A percentile compares a stretch with the other conserved stretches of the same genome.
Conservation (phyloP, 2,113 vertebrate genomes). For the Canis aureus region DNA sequence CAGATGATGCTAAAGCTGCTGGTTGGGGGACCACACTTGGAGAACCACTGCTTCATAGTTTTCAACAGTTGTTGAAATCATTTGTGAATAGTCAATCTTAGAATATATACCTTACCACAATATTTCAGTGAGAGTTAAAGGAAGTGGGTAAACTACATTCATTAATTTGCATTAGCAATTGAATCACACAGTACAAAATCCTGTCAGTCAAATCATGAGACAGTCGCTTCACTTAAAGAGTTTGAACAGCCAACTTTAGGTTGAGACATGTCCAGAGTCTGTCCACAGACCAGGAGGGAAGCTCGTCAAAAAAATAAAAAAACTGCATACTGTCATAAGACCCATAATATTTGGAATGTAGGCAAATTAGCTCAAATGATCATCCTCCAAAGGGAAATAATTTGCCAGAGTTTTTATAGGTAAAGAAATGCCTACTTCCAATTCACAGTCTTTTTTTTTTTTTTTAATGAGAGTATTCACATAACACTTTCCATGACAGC, state of each 20-base stretch:
- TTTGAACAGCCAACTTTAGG: slow-evolving; percentile 7
- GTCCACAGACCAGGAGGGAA: background rate
- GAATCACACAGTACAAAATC: slow-evolving; percentile 60
- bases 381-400: slow-evolving; percentile 79
- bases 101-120: background rate
- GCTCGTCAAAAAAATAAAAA: slow-evolving; percentile 13
- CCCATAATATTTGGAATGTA: slow-evolving; percentile 73
- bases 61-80: background rate
- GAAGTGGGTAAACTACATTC: background rate
- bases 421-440: slow-evolving; percentile 72
- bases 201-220: slow-evolving; percentile 33
- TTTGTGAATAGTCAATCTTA: background rate
- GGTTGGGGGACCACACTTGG: background rate
- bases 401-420: slow-evolving; percentile 70
- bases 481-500: slow-evolving; percentile 80
- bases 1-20: background rate
- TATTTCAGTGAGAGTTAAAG: slow-evolving; percentile 24
- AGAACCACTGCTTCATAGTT: background rate
- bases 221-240: background rate
- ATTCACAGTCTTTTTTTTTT: slow-evolving; percentile 48
- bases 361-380: slow-evolving; percentile 76
- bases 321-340: slow-evolving; percentile 42
- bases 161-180: slow-evolving; percentile 47
- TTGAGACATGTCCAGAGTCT: slow-evolving; percentile 53
- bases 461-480: slow-evolving; percentile 75